Evolutionary conservation across 2,113 vertebrate genomes (phyloP), one percentile per base, ranked within the genome.

Genomic region (Polypterus senegalus): DNA sequence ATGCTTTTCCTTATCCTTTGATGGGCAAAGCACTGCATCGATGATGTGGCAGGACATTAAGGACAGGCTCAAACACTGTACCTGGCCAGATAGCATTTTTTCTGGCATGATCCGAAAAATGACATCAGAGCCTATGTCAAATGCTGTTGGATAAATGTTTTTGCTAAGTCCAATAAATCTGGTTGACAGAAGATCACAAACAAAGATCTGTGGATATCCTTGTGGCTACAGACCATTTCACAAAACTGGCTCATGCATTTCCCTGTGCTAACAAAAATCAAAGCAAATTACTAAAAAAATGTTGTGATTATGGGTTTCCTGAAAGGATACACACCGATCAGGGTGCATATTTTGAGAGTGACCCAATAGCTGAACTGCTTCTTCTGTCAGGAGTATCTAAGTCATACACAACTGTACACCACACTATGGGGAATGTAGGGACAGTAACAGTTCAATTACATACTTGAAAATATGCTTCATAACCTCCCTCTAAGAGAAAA

Each of bases 201-300:
- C 61, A 63, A 44, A 8, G 47, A 43, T 63, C 61, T 5, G 61
- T 66, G 1, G 51, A 66, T 45, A 57, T 63, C 9, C 10, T 66
- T 5, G 67, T 59, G 10, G 53, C 65, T 11, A 64, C 62, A 56
- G 66, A 64, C 61, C 59, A 68, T 44, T 64, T 64, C 48, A 65
- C 64, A 46, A 60, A 67, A 47, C 9, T 59, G 52, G 57, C 61
- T 43, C 58, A 59, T 59, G 48, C 61, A 1, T 67, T 63, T 43
- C 51, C 56, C 4, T 63, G 64, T 44, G n/a, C 6, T 8, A 62
- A 69, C 46, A 49, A 65, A 10, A 60, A 57, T 11, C 61, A 52
- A 48, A 67, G 58, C 5, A 58, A 64, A 48, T 27, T 67, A 6
- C 27, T 61, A 1, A 65, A 60, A 47, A 66, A 59, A 46, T 10